Evolutionary conservation across 2,113 vertebrate species (phyloP).

Genomic region (Sylvietta virens): DNA sequence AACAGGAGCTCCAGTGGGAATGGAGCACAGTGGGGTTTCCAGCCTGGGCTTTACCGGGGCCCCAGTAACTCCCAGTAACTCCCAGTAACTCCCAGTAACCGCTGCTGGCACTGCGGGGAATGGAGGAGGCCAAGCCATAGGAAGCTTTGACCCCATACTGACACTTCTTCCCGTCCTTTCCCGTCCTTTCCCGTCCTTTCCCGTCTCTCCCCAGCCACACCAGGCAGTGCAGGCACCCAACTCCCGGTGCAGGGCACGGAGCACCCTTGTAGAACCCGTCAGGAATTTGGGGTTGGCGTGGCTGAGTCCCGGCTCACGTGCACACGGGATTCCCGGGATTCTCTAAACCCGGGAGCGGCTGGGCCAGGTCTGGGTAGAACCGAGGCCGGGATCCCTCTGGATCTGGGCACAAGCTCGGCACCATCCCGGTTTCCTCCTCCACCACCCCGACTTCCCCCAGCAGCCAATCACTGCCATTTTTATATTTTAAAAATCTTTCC

Average conservation of each 20-base stretch:
- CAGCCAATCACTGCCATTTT: not conserved
- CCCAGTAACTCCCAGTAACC: not conserved
- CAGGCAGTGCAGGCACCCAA: not conserved
- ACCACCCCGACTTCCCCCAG: rapidly evolving
- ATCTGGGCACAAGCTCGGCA: rapidly evolving
- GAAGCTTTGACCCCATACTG: rapidly evolving
- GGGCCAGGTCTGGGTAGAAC: too few species aligned
- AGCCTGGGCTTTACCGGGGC: not conserved
- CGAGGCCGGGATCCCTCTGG: rapidly evolving
- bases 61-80: not conserved
- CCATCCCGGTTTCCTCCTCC: not conserved
- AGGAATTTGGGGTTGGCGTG: too few species aligned
- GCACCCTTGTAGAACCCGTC: rapidly evolving
- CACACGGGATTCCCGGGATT: rapidly evolving
- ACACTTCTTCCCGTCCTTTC: too few species aligned
- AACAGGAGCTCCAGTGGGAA: not conserved
- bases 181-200: not conserved
- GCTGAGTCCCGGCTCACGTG: rapidly evolving
- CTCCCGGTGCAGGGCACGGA: rapidly evolving
- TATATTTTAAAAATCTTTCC: not conserved
- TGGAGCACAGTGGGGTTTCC: not conserved
- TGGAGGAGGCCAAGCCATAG: not conserved
- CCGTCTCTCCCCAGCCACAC: rapidly evolving
- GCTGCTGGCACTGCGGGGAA: rapidly evolving
- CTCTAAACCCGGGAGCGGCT: rapidly evolving